Base-by-base conservation (phyloP, 2,888 invertebrate genomes). In the Ophraella communa region DNA sequence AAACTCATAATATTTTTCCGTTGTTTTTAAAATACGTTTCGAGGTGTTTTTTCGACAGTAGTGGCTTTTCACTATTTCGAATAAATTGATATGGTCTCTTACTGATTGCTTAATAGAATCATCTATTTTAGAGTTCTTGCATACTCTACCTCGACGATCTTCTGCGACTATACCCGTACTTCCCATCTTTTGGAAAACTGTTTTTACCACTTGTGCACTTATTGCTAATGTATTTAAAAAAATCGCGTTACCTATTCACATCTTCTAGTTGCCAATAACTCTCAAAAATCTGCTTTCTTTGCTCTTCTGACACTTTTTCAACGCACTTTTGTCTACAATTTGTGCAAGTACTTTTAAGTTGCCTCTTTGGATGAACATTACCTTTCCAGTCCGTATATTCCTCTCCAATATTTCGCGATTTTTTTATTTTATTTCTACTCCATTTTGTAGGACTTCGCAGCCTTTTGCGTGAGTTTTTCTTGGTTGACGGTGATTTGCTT, bases 41-140 rank as follows among this genome's bases (percentile, higher is more conserved):
- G 23, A 30, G 23, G 67, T 65, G 5, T 20, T 63, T 64, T 53
- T 65, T 55, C 69, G 61, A 54, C 65, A 71, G 52, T 69, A 71
- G 59, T 71, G 71, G 23, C 68, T 69, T 55, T 71, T 64, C 4
- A 69, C 47, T 8, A 62, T 62, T 60, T 71, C 59, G 61, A 71
- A 69, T 8, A 33, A 24, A 57, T 67, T 67, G 11, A 71, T 71
- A 42, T 69, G 65, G 42, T 70, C 58, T 7, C 68, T 52, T 39
- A 71, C 58, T 7, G 64, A 56, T 45, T 67, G 54, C 54, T 71
- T 69, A 0, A 69, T 56, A 20, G 61, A 63, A 30, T 69, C 67
- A 60, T 62, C 62, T 10, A 69, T 14, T 21, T 54, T 44, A 4
- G 69, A 67, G 56, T 70, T 71, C 66, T 69, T 67, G 55, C 64